Evolutionary conservation across 2,888 invertebrate species (phyloP), one percentile per base, ranked within the genome.

Genomic region (Hydroisotoma schaefferi): DNA sequence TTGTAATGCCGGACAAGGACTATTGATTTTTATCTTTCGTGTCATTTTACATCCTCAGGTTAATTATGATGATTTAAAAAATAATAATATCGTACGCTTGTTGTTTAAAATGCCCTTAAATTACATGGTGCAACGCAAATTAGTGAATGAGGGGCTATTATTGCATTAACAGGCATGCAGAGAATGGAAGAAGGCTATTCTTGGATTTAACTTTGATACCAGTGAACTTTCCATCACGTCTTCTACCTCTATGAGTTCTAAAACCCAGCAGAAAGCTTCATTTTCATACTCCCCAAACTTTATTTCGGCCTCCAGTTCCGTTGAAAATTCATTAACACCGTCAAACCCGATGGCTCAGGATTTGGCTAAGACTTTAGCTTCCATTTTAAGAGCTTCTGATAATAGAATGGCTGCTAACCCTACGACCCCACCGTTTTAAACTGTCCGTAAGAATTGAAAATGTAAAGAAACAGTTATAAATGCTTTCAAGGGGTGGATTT

Each of bases 1-100:
- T 29, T 67, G 65, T 26, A 72, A 72, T 57, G 67, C 63, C 23
- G 70, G 70, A 26, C 72, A 72, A 63, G 72, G 72, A 33, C 33
- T 66, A 18, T 58, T 72, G 43, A 70, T 72, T 26, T 70, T 72
- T 46, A 55, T 72, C 6, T 70, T 72, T 48, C 53, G 72, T 43
- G 72, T 72, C 12, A 28, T 59, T 25, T 55, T 72, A 10, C 65
- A 72, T 43, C 69, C 70, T 28, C 68, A 71, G 58, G 69, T 66
- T 57, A 38, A 20, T 4, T 23, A 38, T 37, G 4, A 4, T 25
- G 25, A 46, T 46, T 46, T 25, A 6, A 25, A 46, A 46, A 10
- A 33, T 10, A 43, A 43, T 43, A 1, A 2, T 28, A 25, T 43
- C 23, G 1, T 37, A 38, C 23, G 6, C n/a, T n/a, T n/a, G n/a